These are phyloP conservation scores for Acropternis orthonyx DNA, from an alignment of 2,797 vertebrate genomes.

Conservation along the genomic window DNA sequence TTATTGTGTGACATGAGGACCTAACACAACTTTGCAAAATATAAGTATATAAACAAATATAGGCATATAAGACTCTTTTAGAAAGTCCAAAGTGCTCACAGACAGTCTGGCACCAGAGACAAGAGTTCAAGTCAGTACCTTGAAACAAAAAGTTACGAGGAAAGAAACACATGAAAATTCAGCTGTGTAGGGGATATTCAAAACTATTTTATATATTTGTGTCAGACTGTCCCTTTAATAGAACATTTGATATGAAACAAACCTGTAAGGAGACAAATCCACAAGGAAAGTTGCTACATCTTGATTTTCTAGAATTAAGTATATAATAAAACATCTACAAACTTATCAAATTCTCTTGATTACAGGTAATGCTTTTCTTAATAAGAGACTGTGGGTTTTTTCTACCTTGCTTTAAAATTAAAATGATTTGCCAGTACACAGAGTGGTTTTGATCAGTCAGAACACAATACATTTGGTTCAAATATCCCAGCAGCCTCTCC, in stretches of 20 bases:
- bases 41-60: constrained; percentile 20
- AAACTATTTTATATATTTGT: background rate
- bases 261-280: background rate
- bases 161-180: background rate
- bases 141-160: constrained; percentile 21
- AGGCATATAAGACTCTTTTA: constrained; percentile 13
- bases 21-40: background rate
- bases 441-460: background rate
- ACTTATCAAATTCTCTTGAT: background rate
- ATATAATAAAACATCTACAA: background rate
- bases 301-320: background rate
- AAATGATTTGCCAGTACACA: background rate
- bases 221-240: background rate
- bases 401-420: background rate
- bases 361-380: background rate
- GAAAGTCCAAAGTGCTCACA: constrained; percentile 21
- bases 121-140: constrained; percentile 3
- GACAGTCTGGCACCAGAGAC: background rate
- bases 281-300: background rate
- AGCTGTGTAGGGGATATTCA: background rate
- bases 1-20: background rate
- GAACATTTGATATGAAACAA: background rate
- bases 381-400: background rate
- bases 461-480: background rate
- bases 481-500: background rate